These are phyloP conservation scores for Nephotettix cincticeps DNA, from an alignment of 1,140 invertebrate species.

Conservation along the genomic window DNA sequence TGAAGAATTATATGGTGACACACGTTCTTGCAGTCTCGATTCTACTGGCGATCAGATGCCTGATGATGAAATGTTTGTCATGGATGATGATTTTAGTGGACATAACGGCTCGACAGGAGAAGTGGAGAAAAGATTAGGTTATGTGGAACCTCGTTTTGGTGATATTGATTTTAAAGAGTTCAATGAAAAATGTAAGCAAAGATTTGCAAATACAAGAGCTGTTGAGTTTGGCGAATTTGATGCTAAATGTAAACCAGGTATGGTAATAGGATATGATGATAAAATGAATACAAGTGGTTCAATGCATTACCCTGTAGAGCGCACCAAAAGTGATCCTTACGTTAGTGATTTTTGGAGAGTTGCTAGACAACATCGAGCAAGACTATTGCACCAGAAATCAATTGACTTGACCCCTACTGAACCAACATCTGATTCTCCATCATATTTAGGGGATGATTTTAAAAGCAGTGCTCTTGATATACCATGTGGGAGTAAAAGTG, in stretches of 20 bases:
- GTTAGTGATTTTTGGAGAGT: slow-evolving; percentile 40
- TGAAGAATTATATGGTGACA: slow-evolving; percentile 37
- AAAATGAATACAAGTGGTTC: slow-evolving; percentile 56
- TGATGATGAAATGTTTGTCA: slow-evolving; percentile 65
- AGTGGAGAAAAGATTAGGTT: slow-evolving; percentile 42
- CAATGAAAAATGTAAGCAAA: slow-evolving; percentile 43
- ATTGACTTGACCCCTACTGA: slow-evolving; percentile 80
- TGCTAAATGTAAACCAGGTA: slow-evolving; percentile 50
- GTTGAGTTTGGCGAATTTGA: slow-evolving; percentile 50
- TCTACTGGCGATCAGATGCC: slow-evolving; percentile 66
- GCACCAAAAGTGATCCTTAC: slow-evolving; percentile 83
- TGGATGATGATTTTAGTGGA: slow-evolving; percentile 53
- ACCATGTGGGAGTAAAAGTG: slow-evolving; percentile 48
- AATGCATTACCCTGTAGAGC: slow-evolving; percentile 56
- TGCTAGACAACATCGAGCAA: slow-evolving; percentile 35
- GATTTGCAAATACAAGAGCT: slow-evolving; percentile 34
- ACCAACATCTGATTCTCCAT: slow-evolving; percentile 32
- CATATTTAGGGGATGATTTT: not conserved
- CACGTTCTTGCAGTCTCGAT: slow-evolving; percentile 55
- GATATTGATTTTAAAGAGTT: slow-evolving; percentile 43
- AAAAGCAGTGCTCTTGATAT: slow-evolving; percentile 24
- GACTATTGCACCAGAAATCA: slow-evolving; percentile 80
- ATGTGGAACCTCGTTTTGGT: slow-evolving; percentile 40
- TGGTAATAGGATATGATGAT: slow-evolving; percentile 49
- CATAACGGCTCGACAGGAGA: slow-evolving; percentile 35